Base-by-base conservation (phyloP, 2,888 invertebrate genomes). In the Nemoura dubitans region DNA sequence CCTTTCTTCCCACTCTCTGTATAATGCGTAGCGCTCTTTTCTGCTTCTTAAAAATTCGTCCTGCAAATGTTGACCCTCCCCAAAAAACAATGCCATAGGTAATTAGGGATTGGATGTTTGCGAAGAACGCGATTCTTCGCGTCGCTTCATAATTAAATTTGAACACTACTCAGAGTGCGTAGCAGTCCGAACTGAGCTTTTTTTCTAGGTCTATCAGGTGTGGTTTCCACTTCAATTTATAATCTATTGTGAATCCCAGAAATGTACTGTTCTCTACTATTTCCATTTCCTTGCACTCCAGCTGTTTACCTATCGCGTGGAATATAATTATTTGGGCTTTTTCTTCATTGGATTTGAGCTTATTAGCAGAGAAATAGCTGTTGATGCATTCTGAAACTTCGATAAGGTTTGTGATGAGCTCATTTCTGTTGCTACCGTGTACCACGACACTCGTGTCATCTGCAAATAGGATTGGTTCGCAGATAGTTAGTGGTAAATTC, bases 391-490 rank as follows among this genome's bases (percentile, higher is more conserved):
- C 16, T 25, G 27, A 28, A 5, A 27, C 28, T 27, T 25, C 16
- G 26, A 7, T 27, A 27, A 80, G n/a, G 27, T 27, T 80, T 25
- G 27, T 27, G 16, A 16, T 27, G n/a, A 80, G 27, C 16, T 80
- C 80, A 26, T 80, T 28, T 16, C 16, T 16, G 28, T 27, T 28
- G 25, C 16, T 28, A 16, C 80, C 80, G 16, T 27, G n/a, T 3
- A 83, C 28, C 25, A 83, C 43, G 14, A 83, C 83, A 43, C 83
- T 59, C 16, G 83, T 59, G 28, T 80, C 80, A 80, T 80, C 80
- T 28, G 80, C 80, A 80, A 80, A 80, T 27, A 80, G 16, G n/a
- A 80, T 27, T 14, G 43, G 43, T 43, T 42, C 14, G n/a, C 82
- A 14, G 25, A 59, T 27, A 26, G 1, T 25, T 21, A 21, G 21